Conservation (phyloP, 2,113 vertebrate genomes). For the Xiphias gladius region DNA sequence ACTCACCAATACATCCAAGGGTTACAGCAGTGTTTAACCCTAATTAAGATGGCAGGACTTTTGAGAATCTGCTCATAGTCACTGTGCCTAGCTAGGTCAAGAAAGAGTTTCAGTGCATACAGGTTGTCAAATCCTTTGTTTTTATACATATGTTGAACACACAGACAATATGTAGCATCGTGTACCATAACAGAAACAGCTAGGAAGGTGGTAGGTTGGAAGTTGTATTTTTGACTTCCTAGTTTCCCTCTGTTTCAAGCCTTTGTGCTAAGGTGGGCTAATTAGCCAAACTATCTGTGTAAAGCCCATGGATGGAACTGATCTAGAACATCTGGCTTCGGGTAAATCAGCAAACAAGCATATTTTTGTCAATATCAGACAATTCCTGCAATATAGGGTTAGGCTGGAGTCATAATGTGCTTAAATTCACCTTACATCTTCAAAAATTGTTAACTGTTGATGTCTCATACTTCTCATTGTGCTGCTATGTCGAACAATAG, state of each 20-base stretch:
- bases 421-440: neutral
- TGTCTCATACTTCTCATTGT: neutral
- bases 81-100: too few species aligned
- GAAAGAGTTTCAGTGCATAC: too few species aligned
- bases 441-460: neutral
- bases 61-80: too few species aligned
- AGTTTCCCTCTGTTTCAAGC: neutral
- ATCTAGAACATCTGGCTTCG: neutral
- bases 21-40: neutral
- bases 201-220: too few species aligned
- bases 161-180: too few species aligned
- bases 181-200: too few species aligned
- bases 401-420: neutral
- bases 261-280: neutral
- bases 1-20: too few species aligned
- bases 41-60: too few species aligned
- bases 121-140: too few species aligned
- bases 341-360: neutral
- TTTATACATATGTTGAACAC: too few species aligned
- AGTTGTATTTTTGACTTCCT: too few species aligned
- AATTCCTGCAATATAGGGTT: neutral
- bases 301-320: neutral
- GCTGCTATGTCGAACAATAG: neutral
- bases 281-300: neutral
- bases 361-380: too few species aligned